These are phyloP conservation scores for Pseudococcus jackbeardsleyi DNA, from an alignment of 2,888 invertebrate species.

Conservation along the genomic window DNA sequence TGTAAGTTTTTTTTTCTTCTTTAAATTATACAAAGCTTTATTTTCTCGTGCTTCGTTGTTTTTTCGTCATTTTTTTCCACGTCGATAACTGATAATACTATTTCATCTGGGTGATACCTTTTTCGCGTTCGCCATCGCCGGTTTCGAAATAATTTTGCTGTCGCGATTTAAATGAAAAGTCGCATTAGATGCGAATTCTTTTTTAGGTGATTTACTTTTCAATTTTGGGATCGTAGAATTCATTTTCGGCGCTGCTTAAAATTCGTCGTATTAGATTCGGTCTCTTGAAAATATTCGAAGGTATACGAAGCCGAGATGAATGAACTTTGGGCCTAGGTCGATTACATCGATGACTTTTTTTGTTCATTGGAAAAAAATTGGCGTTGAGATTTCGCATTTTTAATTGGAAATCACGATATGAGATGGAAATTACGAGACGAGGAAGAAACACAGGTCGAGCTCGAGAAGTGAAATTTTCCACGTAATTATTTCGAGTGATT, in stretches of 20 bases:
- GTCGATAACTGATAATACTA: slow-evolving; percentile 27
- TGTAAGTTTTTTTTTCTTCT: background rate
- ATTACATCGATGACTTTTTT: background rate
- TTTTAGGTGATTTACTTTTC: slow-evolving; percentile 36
- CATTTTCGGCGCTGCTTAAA: slow-evolving; percentile 5
- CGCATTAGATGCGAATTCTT: background rate
- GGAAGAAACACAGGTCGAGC: too few relatives aligned
- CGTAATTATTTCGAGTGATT: too few relatives aligned
- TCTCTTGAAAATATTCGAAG: background rate
- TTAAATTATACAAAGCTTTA: slow-evolving; percentile 13
- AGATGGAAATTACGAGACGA: too few relatives aligned
- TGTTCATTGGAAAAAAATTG: background rate
- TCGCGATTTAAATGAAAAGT: slow-evolving; percentile 23
- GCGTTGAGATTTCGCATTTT: too few relatives aligned
- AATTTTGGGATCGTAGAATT: background rate
- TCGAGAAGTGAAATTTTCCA: too few relatives aligned
- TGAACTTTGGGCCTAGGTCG: background rate
- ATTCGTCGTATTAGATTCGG: slow-evolving; percentile 12
- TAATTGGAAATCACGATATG: too few relatives aligned
- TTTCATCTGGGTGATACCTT: slow-evolving; percentile 10
- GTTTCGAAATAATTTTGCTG: slow-evolving; percentile 24
- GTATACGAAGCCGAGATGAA: background rate
- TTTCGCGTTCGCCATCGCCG: background rate
- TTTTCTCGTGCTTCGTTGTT: slow-evolving; percentile 15
- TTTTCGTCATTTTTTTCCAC: slow-evolving; percentile 44